A percentile compares a stretch with the other conserved stretches of the same genome.
Evolutionary conservation across 2,888 invertebrate species (phyloP).

Genomic region (Cheilosia scutellata): DNA sequence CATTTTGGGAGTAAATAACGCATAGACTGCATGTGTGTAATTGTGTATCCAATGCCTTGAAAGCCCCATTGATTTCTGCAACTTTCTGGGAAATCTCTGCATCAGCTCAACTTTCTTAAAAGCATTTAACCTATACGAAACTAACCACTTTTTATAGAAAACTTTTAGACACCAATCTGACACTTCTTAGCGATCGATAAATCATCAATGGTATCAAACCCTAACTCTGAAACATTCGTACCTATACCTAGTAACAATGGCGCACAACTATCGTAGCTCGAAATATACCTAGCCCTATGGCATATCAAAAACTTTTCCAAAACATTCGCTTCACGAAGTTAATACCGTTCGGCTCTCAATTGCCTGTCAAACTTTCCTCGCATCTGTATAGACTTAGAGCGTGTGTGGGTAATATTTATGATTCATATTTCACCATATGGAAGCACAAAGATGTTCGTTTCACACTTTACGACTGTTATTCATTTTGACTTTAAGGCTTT

Average conservation of each 20-base stretch:
- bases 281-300: constrained; percentile 1
- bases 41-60: too few species aligned
- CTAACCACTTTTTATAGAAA: constrained; percentile 33
- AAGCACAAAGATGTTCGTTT: neutral
- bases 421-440: constrained; percentile 6
- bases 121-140: neutral
- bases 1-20: too few species aligned
- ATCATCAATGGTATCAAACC: constrained; percentile 19
- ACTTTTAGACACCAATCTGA: constrained; percentile 49
- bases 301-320: constrained; percentile 14
- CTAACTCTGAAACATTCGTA: constrained; percentile 2
- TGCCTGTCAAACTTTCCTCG: constrained; percentile 41
- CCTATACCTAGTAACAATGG: neutral
- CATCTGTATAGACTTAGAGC: neutral
- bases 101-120: neutral
- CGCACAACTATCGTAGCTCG: neutral
- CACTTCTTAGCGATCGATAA: constrained; percentile 50
- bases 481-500: constrained; percentile 9
- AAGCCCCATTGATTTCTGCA: neutral
- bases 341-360: constrained; percentile 26
- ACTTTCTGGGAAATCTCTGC: constrained; percentile 6
- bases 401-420: constrained; percentile 6
- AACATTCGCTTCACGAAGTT: neutral
- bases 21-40: too few species aligned
- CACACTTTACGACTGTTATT: neutral